These are phyloP conservation scores for Phoxinus dragarum DNA, from an alignment of 2,797 vertebrate genomes.

Conservation along the genomic window DNA sequence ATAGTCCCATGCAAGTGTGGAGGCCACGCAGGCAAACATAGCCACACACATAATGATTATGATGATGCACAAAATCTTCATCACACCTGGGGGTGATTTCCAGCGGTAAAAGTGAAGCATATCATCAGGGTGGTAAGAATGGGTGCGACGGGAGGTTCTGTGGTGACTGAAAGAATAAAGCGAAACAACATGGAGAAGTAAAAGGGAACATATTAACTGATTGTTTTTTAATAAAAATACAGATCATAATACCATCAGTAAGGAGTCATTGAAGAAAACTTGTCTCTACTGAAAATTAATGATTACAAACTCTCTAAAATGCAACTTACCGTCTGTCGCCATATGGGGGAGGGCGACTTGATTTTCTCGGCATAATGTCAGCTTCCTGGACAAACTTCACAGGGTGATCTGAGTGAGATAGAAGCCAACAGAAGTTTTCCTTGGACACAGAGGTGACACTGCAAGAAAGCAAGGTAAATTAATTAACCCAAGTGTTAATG, in stretches of 20 bases:
- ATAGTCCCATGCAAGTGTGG: constrained; percentile 89
- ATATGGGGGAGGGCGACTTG: constrained; percentile 7
- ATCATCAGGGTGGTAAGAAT: constrained; percentile 83
- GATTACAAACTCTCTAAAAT: background rate
- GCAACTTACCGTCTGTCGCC: constrained; percentile 18
- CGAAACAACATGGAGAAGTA: background rate
- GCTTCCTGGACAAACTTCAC: background rate
- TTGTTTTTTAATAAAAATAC: background rate
- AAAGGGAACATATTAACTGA: background rate
- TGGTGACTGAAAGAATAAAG: constrained; percentile 66
- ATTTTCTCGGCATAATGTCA: constrained; percentile 33
- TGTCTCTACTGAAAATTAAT: background rate
- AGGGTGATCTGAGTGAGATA: background rate
- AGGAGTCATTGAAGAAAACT: background rate
- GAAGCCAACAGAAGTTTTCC: constrained; percentile 37
- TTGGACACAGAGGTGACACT: background rate
- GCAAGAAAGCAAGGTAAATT: background rate
- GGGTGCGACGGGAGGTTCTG: constrained; percentile 78
- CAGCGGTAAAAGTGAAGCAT: constrained; percentile 87
- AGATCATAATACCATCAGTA: background rate
- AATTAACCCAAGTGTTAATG: background rate
- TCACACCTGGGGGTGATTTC: constrained; percentile 89
- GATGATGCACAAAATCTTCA: constrained; percentile 88
- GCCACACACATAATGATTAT: constrained; percentile 88
- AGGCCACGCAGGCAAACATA: constrained; percentile 89